These are phyloP conservation scores for Diachasmimorpha longicaudata DNA, from an alignment of 1,140 invertebrate species.

Conservation along the genomic window DNA sequence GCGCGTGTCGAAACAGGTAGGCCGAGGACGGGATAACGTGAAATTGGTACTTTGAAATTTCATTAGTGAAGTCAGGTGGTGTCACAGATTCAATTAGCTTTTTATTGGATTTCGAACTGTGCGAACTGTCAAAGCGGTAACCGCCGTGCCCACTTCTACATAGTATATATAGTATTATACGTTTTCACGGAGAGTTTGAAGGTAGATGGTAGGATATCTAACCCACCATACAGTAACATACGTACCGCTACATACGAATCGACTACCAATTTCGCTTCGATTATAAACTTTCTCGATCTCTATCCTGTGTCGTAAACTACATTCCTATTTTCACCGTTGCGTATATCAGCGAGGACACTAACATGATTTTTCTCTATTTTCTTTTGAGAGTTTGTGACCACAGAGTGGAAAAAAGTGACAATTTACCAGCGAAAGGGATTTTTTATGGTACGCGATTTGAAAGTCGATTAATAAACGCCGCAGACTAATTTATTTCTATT, in stretches of 20 bases:
- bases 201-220: not conserved
- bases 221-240: conserved; percentile 4
- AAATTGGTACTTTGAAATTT: conserved; percentile 65
- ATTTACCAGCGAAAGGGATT: no score
- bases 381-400: not conserved
- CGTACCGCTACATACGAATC: conserved; percentile 13
- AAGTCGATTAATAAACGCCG: no score
- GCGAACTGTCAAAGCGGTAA: conserved; percentile 60
- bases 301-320: not conserved
- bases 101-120: conserved; percentile 62
- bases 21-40: conserved; percentile 50
- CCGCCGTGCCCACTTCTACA: conserved; percentile 21
- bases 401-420: not conserved
- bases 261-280: conserved; percentile 14
- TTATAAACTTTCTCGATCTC: conserved; percentile 22
- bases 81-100: conserved; percentile 64
- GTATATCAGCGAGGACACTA: not conserved
- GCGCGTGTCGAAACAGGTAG: conserved; percentile 3
- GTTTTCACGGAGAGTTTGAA: not conserved
- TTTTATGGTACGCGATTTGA: no score
- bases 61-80: conserved; percentile 63
- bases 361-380: not conserved
- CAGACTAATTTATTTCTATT: no score
- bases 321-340: conserved; percentile 2
- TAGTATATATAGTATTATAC: not conserved